Conservation (phyloP, 1,140 invertebrate genomes). For the Acyrthosiphon pisum region DNA sequence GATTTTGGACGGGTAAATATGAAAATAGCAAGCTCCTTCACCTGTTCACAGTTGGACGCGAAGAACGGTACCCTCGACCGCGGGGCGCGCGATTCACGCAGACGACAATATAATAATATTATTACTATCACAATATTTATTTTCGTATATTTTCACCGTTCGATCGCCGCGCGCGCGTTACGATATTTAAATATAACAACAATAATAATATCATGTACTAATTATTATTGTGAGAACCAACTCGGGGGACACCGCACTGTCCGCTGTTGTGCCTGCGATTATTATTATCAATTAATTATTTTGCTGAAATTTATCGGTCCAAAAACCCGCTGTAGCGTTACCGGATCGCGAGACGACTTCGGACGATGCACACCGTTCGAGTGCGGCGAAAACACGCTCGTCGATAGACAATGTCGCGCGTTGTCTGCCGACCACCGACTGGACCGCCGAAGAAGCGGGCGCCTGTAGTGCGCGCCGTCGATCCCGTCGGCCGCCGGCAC, state of each 20-base stretch:
- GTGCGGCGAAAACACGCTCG: neutral
- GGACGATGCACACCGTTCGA: neutral
- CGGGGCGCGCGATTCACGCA: neutral
- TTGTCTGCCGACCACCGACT: constrained; percentile 48
- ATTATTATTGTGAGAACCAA: neutral
- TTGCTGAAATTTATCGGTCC: neutral
- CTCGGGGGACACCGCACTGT: neutral
- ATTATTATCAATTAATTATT: neutral
- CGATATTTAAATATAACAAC: neutral
- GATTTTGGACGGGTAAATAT: neutral
- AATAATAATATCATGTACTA: neutral
- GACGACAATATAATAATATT: neutral
- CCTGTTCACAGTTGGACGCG: neutral
- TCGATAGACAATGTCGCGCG: constrained; percentile 43
- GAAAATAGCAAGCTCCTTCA: neutral
- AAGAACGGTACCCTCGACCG: too few species aligned
- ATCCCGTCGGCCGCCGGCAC: constrained; percentile 9
- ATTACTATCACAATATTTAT: neutral
- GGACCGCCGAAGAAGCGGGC: neutral
- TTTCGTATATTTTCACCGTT: neutral
- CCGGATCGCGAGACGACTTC: neutral
- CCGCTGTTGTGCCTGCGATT: neutral
- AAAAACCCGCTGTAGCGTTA: neutral
- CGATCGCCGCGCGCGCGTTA: neutral
- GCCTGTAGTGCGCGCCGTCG: constrained; percentile 12